A percentile compares a stretch with the other conserved stretches of the same genome.
These are phyloP conservation scores for Parnassius glacialis DNA, from an alignment of 2,888 invertebrate species.

Conservation along the genomic window DNA sequence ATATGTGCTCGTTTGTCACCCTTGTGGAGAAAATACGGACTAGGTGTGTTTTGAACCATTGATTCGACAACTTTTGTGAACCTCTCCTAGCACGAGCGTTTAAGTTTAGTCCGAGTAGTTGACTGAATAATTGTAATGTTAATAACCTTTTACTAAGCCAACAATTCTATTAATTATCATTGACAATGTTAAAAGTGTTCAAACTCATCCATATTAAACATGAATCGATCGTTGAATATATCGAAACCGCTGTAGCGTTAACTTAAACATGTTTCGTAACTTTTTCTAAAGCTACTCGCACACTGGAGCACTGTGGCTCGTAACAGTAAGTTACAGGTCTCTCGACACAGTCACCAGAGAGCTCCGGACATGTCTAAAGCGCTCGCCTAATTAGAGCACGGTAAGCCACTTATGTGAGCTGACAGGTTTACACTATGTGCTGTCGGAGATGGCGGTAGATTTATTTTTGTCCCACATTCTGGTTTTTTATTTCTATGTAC, in stretches of 20 bases:
- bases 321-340: constrained; percentile 33
- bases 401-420: constrained; percentile 33
- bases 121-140: too few relatives aligned
- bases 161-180: constrained; percentile 3
- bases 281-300: constrained; percentile 13
- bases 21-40: too few relatives aligned
- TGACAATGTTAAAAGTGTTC: background rate
- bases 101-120: too few relatives aligned
- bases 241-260: background rate
- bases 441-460: constrained; percentile 8
- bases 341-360: constrained; percentile 29
- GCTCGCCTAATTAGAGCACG: constrained; percentile 34
- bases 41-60: too few relatives aligned
- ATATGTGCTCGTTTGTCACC: too few relatives aligned
- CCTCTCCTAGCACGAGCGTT: too few relatives aligned
- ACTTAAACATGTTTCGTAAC: constrained; percentile 6
- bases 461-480: constrained; percentile 17
- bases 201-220: constrained; percentile 10
- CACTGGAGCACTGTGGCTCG: constrained; percentile 5
- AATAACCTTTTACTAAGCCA: too few relatives aligned
- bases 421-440: constrained; percentile 31
- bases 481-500: background rate
- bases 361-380: constrained; percentile 30
- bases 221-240: constrained; percentile 1
- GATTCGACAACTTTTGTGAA: too few relatives aligned